These are phyloP conservation scores for Sebastes matsubarae DNA, from an alignment of 2,797 vertebrate species.

Conservation along the genomic window DNA sequence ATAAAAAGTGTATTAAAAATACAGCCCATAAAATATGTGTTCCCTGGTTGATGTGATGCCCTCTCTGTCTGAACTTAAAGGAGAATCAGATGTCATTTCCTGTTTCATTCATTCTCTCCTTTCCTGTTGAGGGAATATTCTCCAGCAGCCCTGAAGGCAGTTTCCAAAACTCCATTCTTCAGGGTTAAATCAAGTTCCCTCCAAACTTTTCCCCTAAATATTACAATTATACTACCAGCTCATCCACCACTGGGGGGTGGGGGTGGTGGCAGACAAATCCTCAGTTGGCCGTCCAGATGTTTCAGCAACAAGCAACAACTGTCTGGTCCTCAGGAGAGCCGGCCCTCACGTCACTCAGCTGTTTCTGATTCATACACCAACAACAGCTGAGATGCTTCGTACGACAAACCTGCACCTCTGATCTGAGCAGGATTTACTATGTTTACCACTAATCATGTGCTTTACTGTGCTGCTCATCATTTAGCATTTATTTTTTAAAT, in stretches of 20 bases:
- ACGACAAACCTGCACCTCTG: background rate
- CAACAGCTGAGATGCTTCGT: constrained; percentile 29
- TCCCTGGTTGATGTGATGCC: constrained; percentile 11
- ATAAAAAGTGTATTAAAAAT: background rate
- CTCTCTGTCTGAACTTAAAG: constrained; percentile 12
- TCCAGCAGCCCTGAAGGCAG: constrained; percentile 43
- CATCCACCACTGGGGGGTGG: constrained; percentile 20
- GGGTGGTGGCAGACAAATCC: constrained; percentile 54
- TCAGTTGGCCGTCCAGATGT: constrained; percentile 77
- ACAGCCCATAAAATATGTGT: background rate
- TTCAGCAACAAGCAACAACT: constrained; percentile 78
- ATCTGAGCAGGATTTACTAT: background rate
- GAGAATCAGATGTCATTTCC: constrained; percentile 56
- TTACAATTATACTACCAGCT: constrained; percentile 53
- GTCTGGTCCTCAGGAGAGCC: constrained; percentile 54
- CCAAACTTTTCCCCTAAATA: constrained; percentile 71
- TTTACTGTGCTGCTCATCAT: background rate
- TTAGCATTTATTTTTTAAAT: background rate
- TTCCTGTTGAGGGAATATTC: constrained; percentile 42
- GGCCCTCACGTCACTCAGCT: constrained; percentile 63
- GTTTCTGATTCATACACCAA: constrained; percentile 30
- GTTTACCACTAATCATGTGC: accelerated
- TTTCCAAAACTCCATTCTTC: constrained; percentile 65
- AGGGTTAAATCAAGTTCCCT: constrained; percentile 77
- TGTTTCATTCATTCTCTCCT: constrained; percentile 16